phyloP scores from a whole-genome alignment of 2,113 vertebrate genomes.

The Emydocephalus ijimae region DNA sequence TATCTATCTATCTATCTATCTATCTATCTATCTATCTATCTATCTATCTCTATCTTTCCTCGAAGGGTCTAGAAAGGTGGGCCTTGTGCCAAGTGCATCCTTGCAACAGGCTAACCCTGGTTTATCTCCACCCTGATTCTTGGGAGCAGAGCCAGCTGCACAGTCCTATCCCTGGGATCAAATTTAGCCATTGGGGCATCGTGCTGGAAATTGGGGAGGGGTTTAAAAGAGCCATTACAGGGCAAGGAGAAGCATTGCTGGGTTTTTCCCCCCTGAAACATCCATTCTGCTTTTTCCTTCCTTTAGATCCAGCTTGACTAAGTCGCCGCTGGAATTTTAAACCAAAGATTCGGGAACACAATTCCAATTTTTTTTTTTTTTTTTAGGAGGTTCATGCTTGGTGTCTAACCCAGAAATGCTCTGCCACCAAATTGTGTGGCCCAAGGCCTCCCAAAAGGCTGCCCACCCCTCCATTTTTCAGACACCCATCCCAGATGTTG shows the following conservation, averaged over 20 bases:
- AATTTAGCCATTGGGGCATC: not conserved
- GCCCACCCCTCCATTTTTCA: not conserved
- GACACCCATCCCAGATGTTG: slow-evolving; percentile 46
- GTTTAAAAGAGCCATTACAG: not conserved
- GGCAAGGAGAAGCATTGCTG: not conserved
- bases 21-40: too few species aligned
- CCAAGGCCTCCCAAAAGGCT: not conserved
- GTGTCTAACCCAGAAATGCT: not conserved
- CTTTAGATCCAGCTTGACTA: not conserved
- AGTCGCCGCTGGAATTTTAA: not conserved
- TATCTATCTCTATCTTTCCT: not conserved
- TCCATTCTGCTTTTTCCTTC: not conserved
- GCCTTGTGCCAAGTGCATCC: not conserved
- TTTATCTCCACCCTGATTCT: not conserved
- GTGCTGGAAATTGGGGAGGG: not conserved
- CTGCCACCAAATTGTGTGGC: not conserved
- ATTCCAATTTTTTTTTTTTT: not conserved
- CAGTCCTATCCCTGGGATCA: not conserved
- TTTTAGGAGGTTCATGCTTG: not conserved
- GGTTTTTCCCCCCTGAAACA: not conserved
- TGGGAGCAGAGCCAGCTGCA: too few species aligned
- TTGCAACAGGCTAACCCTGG: not conserved
- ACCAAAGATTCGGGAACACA: not conserved
- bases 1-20: too few species aligned
- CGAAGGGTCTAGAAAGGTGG: not conserved